Evolutionary conservation across 92 coral and sea anemone species (phyloP).

Genomic region (Heteractis magnifica): DNA sequence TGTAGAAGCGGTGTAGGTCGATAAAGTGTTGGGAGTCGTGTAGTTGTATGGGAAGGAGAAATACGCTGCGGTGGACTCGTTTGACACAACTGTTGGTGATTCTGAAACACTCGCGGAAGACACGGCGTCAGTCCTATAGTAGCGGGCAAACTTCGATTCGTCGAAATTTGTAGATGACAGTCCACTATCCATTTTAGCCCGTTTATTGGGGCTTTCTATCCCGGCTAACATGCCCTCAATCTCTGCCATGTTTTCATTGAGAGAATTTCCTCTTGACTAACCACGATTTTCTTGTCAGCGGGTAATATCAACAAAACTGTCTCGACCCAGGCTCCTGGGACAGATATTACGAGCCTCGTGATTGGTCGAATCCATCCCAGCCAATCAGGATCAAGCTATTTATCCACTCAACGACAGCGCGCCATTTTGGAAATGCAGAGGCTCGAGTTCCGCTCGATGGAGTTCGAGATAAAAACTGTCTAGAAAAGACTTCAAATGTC

Average conservation of each 20-base stretch:
- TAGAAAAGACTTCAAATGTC: slow-evolving; percentile 33
- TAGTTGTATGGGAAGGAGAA: slow-evolving; percentile 87
- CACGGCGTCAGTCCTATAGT: slow-evolving; percentile 94
- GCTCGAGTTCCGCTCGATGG: slow-evolving; percentile 19
- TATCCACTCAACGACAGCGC: slow-evolving; percentile 40
- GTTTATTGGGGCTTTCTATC: slow-evolving; percentile 97
- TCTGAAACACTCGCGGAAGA: slow-evolving; percentile 77
- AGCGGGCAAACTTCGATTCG: slow-evolving; percentile 99
- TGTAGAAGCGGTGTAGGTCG: slow-evolving; percentile 73
- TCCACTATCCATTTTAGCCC: slow-evolving; percentile 99
- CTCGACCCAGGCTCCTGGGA: slow-evolving; percentile 77
- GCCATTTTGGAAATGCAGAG: slow-evolving; percentile 68
- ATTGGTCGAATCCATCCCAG: slow-evolving; percentile 56
- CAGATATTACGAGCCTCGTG: slow-evolving; percentile 25
- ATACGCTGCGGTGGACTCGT: slow-evolving; percentile 62
- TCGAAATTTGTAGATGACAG: slow-evolving; percentile 92
- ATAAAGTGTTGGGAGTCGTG: slow-evolving; percentile 70
- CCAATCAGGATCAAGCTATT: slow-evolving; percentile 61
- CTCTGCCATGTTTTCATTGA: slow-evolving; percentile 90
- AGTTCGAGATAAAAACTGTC: slow-evolving; percentile 33
- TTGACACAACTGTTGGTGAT: slow-evolving; percentile 80
- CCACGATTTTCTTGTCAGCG: slow-evolving; percentile 88
- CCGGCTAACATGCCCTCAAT: slow-evolving; percentile 95
- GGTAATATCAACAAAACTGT: slow-evolving; percentile 87
- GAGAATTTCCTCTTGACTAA: slow-evolving; percentile 71